Evolutionary conservation across 2,888 invertebrate genomes (phyloP).

Genomic region (Panzeria rudis): DNA sequence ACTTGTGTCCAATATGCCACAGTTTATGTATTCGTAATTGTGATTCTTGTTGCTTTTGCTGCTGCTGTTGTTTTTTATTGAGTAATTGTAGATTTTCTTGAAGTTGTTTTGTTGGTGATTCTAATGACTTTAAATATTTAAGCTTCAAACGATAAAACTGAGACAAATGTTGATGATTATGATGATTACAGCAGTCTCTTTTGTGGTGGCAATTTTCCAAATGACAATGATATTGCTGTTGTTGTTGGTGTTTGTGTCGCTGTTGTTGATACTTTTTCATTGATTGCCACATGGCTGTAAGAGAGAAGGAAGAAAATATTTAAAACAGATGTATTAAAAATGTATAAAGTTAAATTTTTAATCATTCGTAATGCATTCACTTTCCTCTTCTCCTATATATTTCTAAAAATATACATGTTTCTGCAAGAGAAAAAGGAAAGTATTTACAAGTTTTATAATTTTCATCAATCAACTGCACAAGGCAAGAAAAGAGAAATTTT

Average conservation of each 20-base stretch:
- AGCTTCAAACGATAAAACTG: slow-evolving; percentile 58
- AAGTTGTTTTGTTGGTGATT: background rate
- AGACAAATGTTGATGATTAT: slow-evolving; percentile 31
- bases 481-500: too few relatives aligned
- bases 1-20: slow-evolving; percentile 53
- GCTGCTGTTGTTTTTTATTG: slow-evolving; percentile 17
- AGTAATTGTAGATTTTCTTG: slow-evolving; percentile 22
- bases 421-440: too few relatives aligned
- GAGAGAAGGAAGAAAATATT: slow-evolving; percentile 5
- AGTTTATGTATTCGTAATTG: slow-evolving; percentile 37
- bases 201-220: slow-evolving; percentile 30
- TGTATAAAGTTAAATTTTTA: too few relatives aligned
- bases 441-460: too few relatives aligned
- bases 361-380: too few relatives aligned
- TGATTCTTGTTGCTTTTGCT: slow-evolving; percentile 15
- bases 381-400: too few relatives aligned
- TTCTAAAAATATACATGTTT: too few relatives aligned
- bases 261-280: slow-evolving; percentile 47
- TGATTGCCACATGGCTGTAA: slow-evolving; percentile 62
- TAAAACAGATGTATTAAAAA: background rate
- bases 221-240: slow-evolving; percentile 13
- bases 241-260: background rate
- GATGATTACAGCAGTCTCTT: slow-evolving; percentile 31
- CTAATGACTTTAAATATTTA: slow-evolving; percentile 59
- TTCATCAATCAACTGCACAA: too few relatives aligned